phyloP scores from a whole-genome alignment of 2,113 vertebrate genomes.

The Herpailurus yagouaroundi region DNA sequence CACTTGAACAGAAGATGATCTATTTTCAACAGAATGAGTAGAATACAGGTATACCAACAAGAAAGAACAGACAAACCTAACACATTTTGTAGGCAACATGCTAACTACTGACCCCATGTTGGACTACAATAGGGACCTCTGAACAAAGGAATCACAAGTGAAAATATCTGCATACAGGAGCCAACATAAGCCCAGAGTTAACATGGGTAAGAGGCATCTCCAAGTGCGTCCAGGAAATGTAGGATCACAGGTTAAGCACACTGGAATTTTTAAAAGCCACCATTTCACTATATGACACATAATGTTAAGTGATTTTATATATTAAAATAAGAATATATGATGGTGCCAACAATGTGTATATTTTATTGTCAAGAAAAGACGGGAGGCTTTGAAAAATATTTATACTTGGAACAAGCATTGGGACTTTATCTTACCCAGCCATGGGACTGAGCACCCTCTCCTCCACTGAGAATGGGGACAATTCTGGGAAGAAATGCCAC shows the following conservation, averaged over 20 bases:
- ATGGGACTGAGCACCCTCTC: not conserved
- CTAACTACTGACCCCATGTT: not conserved
- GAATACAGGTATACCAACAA: not conserved
- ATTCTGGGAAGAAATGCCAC: not conserved
- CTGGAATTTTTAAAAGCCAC: not conserved
- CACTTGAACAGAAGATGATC: not conserved
- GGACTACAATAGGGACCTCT: not conserved
- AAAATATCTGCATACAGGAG: not conserved
- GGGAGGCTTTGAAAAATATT: not conserved
- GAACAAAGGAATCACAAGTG: not conserved
- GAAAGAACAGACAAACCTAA: not conserved
- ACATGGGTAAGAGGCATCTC: not conserved
- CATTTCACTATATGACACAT: not conserved
- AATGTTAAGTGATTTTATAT: not conserved
- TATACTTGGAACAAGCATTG: not conserved
- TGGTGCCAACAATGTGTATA: not conserved
- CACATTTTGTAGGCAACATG: not conserved
- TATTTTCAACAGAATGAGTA: not conserved
- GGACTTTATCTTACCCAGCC: not conserved
- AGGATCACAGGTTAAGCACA: not conserved
- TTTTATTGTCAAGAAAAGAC: not conserved
- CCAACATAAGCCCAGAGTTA: not conserved
- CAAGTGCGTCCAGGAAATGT: not conserved
- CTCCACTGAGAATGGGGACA: not conserved
- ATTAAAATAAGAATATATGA: constrained; percentile 22